Evolutionary conservation across 2,888 invertebrate genomes (phyloP).

Genomic region (Apamea sordens): DNA sequence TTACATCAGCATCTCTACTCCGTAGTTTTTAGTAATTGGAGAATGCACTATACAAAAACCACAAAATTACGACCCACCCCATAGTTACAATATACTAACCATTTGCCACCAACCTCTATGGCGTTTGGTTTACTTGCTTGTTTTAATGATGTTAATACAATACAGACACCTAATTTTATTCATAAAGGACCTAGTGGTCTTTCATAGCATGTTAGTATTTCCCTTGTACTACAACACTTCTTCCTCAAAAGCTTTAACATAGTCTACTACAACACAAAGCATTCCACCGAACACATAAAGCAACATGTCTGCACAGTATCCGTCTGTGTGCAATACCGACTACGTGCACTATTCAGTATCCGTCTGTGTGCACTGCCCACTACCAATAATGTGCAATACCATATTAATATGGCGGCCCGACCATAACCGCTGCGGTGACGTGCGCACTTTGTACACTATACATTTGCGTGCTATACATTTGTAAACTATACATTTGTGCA

Average conservation of each 20-base stretch:
- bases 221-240: not conserved
- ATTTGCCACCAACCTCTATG: not conserved
- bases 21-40: not conserved
- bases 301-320: conserved; percentile 22
- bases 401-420: conserved; percentile 43
- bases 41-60: not conserved
- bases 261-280: conserved; percentile 31
- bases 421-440: conserved; percentile 32
- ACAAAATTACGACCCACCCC: not conserved
- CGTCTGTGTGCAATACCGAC: conserved; percentile 7
- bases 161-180: not conserved
- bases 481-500: conserved; percentile 7
- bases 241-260: conserved; percentile 6
- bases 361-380: conserved; percentile 7
- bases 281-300: conserved; percentile 20
- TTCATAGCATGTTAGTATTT: not conserved
- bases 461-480: not conserved
- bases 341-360: conserved; percentile 49
- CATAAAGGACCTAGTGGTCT: not conserved
- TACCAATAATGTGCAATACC: conserved; percentile 54
- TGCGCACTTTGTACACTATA: conserved; percentile 6
- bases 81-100: not conserved
- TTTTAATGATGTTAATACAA: not conserved
- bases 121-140: not conserved
- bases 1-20: not conserved